Conservation (phyloP, 2,888 invertebrate species). For the Vannuccia rotundouncinata region DNA sequence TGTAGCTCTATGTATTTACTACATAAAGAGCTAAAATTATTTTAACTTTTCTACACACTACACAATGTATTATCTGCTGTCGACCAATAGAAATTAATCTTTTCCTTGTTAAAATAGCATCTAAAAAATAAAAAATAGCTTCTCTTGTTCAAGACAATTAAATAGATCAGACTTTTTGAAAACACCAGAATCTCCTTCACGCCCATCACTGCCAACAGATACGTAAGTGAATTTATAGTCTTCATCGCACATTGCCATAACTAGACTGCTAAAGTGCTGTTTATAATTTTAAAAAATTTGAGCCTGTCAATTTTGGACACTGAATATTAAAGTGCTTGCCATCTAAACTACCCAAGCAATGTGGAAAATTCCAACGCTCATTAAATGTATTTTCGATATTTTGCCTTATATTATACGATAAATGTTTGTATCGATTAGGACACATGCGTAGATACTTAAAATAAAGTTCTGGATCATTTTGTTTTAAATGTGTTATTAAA, state of each 20-base stretch:
- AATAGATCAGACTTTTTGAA: constrained; percentile 35
- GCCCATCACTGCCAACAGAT: constrained; percentile 41
- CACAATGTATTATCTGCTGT: not conserved
- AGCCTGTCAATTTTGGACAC: constrained; percentile 15
- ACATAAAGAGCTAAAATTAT: not conserved
- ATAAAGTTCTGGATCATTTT: constrained; percentile 10
- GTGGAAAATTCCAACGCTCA: constrained; percentile 17
- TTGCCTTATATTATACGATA: no score
- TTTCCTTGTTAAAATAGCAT: no score
- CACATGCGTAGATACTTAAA: constrained; percentile 25
- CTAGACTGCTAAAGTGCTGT: constrained; percentile 37
- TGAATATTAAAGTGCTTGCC: constrained; percentile 7
- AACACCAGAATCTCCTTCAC: constrained; percentile 41
- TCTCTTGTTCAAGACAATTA: constrained; percentile 17
- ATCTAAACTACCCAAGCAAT: constrained; percentile 8
- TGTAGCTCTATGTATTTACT: not conserved
- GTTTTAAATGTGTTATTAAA: not conserved
- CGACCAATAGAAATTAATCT: no score
- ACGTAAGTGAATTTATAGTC: constrained; percentile 41
- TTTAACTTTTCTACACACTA: not conserved
- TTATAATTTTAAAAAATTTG: constrained; percentile 38
- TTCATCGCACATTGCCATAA: constrained; percentile 37
- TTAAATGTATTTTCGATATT: not conserved
- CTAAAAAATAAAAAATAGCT: no score
- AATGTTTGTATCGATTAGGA: constrained; percentile 16